These are phyloP conservation scores for Pomatorhinus ruficollis DNA, from an alignment of 2,113 vertebrate species.

Conservation along the genomic window DNA sequence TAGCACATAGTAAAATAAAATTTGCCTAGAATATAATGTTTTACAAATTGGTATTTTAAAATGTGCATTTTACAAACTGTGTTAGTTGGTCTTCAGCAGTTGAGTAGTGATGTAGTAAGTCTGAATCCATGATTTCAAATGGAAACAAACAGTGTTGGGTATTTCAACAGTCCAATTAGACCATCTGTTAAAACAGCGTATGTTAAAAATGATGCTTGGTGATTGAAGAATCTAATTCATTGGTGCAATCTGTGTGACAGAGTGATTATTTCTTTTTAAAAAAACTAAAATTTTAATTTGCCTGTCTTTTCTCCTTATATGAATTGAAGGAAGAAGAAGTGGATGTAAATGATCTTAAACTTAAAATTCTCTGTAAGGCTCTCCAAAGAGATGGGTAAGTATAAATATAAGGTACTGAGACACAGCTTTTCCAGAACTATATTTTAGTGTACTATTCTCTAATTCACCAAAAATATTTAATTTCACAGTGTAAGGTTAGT, in stretches of 20 bases:
- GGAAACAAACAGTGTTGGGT: not conserved
- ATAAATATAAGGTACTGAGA: not conserved
- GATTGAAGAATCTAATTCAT: not conserved
- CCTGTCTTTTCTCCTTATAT: not conserved
- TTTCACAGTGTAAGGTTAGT: not conserved
- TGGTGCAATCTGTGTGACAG: not conserved
- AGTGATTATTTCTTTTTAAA: not conserved
- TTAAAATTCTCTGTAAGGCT: conserved; percentile 89
- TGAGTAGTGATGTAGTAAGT: fast-evolving
- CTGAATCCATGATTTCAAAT: not conserved
- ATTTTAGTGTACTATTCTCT: not conserved
- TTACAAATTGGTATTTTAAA: not conserved
- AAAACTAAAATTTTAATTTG: not conserved
- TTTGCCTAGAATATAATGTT: not conserved
- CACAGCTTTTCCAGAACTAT: not conserved
- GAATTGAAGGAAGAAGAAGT: conserved; percentile 76
- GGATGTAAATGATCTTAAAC: conserved; percentile 84
- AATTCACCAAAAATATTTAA: not conserved
- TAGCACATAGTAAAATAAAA: not conserved
- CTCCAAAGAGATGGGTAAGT: conserved; percentile 89
- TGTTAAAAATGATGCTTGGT: not conserved
- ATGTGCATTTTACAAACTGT: not conserved
- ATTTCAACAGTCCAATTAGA: not conserved
- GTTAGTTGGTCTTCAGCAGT: not conserved
- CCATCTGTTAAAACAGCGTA: not conserved